phyloP scores from a whole-genome alignment of 2,888 invertebrate species.

The Steinernema carpocapsae region DNA sequence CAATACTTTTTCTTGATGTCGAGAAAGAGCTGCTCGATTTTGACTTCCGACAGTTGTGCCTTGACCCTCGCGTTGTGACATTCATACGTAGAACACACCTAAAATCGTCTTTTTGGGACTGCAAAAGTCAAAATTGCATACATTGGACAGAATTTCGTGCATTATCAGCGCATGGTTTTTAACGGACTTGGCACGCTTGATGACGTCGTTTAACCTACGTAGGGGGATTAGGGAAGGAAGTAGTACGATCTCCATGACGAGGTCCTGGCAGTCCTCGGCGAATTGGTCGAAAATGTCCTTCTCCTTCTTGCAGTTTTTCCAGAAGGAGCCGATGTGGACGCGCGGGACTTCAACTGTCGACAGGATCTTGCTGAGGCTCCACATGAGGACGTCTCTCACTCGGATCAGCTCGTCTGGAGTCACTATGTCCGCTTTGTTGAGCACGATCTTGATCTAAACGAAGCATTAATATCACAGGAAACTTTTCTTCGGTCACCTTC shows the following conservation, averaged over 20 bases:
- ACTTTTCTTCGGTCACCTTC: slow-evolving; percentile 7
- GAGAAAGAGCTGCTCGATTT: background rate
- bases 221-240: slow-evolving; percentile 18
- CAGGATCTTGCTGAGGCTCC: slow-evolving; percentile 40
- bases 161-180: slow-evolving; percentile 31
- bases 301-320: slow-evolving; percentile 29
- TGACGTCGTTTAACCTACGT: slow-evolving; percentile 42
- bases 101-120: too few species aligned
- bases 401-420: slow-evolving; percentile 38
- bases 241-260: slow-evolving; percentile 35
- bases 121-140: too few species aligned
- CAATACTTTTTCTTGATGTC: slow-evolving; percentile 22
- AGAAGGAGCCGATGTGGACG: slow-evolving; percentile 45
- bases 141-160: slow-evolving; percentile 12
- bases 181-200: slow-evolving; percentile 39
- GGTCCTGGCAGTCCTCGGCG: slow-evolving; percentile 19
- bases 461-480: background rate
- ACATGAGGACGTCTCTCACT: slow-evolving; percentile 44
- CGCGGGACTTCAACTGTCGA: slow-evolving; percentile 40
- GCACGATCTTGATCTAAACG: slow-evolving; percentile 37
- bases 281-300: slow-evolving; percentile 20
- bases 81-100: too few species aligned
- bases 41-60: too few species aligned
- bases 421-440: slow-evolving; percentile 45
- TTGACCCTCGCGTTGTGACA: too few species aligned